Base-by-base conservation (phyloP, 1,140 invertebrate species). In the Reticulitermes speratus region DNA sequence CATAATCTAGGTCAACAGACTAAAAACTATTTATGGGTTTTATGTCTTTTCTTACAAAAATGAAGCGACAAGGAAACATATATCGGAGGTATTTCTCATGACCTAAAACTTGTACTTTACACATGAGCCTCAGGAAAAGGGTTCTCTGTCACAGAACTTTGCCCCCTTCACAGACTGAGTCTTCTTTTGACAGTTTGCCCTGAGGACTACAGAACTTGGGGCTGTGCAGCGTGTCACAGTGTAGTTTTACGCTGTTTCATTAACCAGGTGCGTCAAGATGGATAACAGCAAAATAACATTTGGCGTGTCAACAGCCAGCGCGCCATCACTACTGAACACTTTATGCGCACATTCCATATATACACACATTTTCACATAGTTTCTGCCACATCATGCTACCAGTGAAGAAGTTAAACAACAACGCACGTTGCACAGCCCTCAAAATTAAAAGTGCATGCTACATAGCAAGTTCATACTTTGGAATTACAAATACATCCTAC, bases 71-170 rank as follows among this genome's bases (percentile, higher is more conserved):
- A 48, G 30, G 59, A 84, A n/a, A 65, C 84, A 55, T 55, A 52
- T 32, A 55, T 65, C 16, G 19, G 84, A 84, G 84, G 84, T 84
- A 84, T 48, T 84, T 84, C n/a, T 84, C 59, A 48, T 59, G n/a
- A 32, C 19, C 84, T 84, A 55, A 45, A 84, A 84, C 48, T 84
- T 84, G 84, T 84, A 84, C 84, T 84, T 84, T 84, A 55, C 21
- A 32, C 6, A 16, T 84, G 48, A 84, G 84, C 44, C 52, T 84
- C 59, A 75, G 65, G 65, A 75, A 38, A 55, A 55, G 16, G 55
- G 45, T n/a, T 9, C 84, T 45, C 9, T 48, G 45, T 30, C 84
- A 84, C 30, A n/a, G 7, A 2, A 84, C 19, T 65, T 65, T 9
- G 6, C 59, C 16, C 59, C 59, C 65, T 30, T 75, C n/a, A 30